A percentile compares a stretch with the other conserved stretches of the same genome.
phyloP scores from a whole-genome alignment of 2,797 vertebrate species.

The Syndactyla subalaris region DNA sequence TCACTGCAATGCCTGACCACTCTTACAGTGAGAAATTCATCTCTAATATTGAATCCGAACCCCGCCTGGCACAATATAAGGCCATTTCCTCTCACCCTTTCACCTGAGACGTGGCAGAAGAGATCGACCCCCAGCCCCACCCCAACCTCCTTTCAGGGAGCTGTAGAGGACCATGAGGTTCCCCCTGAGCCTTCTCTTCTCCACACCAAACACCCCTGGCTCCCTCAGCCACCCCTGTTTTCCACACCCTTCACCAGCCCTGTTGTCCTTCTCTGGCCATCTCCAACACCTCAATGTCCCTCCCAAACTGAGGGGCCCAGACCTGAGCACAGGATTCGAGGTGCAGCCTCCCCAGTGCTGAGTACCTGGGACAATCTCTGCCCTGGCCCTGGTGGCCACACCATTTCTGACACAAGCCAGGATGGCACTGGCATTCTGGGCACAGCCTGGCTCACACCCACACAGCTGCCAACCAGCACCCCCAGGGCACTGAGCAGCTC shows the following conservation, averaged over 20 bases:
- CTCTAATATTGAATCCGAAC: not conserved
- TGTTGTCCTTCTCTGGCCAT: not conserved
- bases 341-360: fast-evolving
- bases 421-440: not conserved
- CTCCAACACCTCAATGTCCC: not conserved
- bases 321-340: not conserved
- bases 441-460: not conserved
- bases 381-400: not conserved
- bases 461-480: not conserved
- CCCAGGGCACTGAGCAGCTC: not conserved
- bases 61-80: not conserved
- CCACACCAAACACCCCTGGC: not conserved
- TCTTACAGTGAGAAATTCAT: not conserved
- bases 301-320: not conserved
- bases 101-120: not conserved
- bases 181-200: not conserved
- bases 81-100: not conserved
- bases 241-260: not conserved
- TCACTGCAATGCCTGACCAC: not conserved
- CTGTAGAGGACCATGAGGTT: too few species aligned
- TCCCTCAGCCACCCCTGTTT: not conserved
- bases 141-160: not conserved
- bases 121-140: fast-evolving
- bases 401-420: not conserved
- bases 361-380: too few species aligned